These are phyloP conservation scores for Lagria hirta DNA, from an alignment of 2,888 invertebrate species.

Conservation along the genomic window DNA sequence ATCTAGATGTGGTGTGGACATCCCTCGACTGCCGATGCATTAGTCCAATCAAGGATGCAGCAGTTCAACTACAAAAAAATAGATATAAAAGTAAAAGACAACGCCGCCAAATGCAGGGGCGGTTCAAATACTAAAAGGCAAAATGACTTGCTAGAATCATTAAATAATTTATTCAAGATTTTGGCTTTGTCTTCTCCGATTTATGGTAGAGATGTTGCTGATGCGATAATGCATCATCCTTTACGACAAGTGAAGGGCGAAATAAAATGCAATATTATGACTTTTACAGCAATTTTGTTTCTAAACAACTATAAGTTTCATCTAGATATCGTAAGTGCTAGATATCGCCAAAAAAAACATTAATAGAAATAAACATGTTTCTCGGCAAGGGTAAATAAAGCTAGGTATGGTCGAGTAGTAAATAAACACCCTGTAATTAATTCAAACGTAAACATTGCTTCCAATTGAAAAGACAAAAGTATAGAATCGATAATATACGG, in stretches of 20 bases:
- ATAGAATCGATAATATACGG: constrained; percentile 16
- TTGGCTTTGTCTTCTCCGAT: constrained; percentile 33
- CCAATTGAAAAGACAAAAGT: constrained; percentile 32
- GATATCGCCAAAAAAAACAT: too few relatives aligned
- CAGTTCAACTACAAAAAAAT: too few relatives aligned
- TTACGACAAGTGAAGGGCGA: background rate
- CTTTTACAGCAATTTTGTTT: too few relatives aligned
- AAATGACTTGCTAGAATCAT: constrained; percentile 38
- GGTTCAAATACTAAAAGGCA: constrained; percentile 37
- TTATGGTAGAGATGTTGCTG: constrained; percentile 21
- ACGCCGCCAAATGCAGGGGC: constrained; percentile 31
- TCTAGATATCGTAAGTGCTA: too few relatives aligned
- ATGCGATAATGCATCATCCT: constrained; percentile 17
- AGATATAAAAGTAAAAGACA: too few relatives aligned
- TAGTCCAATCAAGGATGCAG: constrained; percentile 17
- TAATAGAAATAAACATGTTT: too few relatives aligned
- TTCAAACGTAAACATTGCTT: constrained; percentile 41
- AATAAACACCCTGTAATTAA: constrained; percentile 39
- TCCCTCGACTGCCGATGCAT: constrained; percentile 16
- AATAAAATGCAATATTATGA: constrained; percentile 14
- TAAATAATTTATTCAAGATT: constrained; percentile 40
- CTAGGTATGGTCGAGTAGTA: too few relatives aligned
- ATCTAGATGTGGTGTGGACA: constrained; percentile 25
- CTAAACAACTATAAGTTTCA: too few relatives aligned
- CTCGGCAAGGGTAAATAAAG: too few relatives aligned